phyloP scores from a whole-genome alignment of 2,113 vertebrate genomes.

The Gavialis gangeticus region DNA sequence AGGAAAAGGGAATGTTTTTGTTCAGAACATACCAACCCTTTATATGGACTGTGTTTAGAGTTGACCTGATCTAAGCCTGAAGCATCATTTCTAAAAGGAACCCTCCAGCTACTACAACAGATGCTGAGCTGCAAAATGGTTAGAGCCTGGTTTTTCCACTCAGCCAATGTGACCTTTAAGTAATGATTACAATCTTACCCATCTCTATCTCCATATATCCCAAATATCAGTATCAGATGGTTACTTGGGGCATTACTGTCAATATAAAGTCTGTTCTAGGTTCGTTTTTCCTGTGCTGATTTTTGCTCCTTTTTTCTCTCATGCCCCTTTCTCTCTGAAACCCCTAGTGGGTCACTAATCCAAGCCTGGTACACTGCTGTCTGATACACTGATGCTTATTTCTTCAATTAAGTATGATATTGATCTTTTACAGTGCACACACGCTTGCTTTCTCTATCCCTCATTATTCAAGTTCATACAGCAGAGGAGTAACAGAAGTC shows the following conservation, averaged over 20 bases:
- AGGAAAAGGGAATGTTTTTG: neutral
- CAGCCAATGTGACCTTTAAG: neutral
- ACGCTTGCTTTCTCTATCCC: neutral
- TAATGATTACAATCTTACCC: neutral
- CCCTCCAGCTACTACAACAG: neutral
- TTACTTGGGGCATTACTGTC: neutral
- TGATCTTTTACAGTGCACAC: neutral
- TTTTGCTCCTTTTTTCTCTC: neutral
- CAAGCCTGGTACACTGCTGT: neutral
- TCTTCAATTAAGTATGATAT: neutral
- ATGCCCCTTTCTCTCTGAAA: accelerated
- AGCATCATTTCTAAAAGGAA: neutral
- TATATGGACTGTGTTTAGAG: neutral
- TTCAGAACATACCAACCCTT: neutral
- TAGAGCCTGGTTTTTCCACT: neutral
- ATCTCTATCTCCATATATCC: neutral
- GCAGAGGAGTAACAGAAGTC: constrained; percentile 6
- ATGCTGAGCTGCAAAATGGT: neutral
- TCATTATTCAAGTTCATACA: constrained; percentile 16
- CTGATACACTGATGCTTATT: neutral
- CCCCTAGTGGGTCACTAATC: neutral
- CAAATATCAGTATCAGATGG: neutral
- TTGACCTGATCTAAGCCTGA: neutral
- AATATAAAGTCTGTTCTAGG: neutral
- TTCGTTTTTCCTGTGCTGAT: neutral